Evolutionary conservation across 2,888 invertebrate genomes (phyloP).

Genomic region (Penaeus monodon): DNA sequence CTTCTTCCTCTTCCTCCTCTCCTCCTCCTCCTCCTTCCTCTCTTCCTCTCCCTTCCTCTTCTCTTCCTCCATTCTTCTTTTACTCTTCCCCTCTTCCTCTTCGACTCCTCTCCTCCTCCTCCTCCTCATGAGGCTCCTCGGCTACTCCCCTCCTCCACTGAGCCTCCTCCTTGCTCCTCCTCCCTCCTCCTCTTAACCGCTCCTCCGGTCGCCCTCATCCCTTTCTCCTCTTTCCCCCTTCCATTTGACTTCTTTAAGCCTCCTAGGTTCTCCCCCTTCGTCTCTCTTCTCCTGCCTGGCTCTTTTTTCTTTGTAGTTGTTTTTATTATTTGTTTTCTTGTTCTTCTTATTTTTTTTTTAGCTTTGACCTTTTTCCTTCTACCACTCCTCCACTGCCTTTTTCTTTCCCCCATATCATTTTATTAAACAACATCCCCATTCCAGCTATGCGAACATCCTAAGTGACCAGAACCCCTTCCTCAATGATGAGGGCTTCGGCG

Average conservation of each 20-base stretch:
- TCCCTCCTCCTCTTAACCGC: too few species aligned
- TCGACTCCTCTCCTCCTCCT: neutral
- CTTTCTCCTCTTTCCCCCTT: too few species aligned
- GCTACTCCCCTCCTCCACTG: too few species aligned
- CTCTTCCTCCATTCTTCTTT: neutral
- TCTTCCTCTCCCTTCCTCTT: too few species aligned
- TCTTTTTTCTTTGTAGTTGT: too few species aligned
- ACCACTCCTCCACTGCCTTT: neutral
- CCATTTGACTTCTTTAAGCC: too few species aligned
- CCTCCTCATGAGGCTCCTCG: too few species aligned
- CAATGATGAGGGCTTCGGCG: constrained; percentile 53
- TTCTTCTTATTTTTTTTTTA: too few species aligned
- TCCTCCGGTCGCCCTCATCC: too few species aligned
- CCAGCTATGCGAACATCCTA: constrained; percentile 37
- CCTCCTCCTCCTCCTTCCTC: neutral
- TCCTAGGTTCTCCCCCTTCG: too few species aligned
- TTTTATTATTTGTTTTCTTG: too few species aligned
- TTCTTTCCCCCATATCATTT: neutral
- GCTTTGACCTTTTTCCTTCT: too few species aligned
- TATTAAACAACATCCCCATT: neutral
- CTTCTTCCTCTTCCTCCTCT: neutral
- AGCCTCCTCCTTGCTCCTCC: neutral
- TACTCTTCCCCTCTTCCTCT: neutral
- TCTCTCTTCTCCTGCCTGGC: neutral
- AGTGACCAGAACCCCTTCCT: constrained; percentile 53